Evolutionary conservation across 1,140 invertebrate species (phyloP), one percentile per base, ranked within the genome.

Genomic region (Trichonephila inaurata): DNA sequence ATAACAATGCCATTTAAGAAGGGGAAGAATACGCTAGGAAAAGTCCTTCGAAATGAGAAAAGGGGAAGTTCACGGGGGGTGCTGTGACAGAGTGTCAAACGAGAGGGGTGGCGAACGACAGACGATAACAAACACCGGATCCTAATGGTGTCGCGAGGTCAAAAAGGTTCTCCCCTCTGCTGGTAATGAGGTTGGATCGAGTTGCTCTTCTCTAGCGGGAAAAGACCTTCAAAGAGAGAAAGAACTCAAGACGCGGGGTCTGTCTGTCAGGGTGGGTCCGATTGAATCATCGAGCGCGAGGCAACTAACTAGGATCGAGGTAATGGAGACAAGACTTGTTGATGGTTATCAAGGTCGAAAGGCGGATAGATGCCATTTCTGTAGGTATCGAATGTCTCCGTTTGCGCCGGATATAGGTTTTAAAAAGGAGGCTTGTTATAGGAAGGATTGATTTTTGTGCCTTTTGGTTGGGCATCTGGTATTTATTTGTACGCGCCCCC

Each of bases 121-220:
- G 89, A 82, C 51, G 89, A 91, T 91, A 91, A 82, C 89, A 91
- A 91, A 91, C 89, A 91, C 89, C 77, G 87, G 40, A 40, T 91
- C 89, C 72, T 91, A 82, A 91, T 91, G 89, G 72, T 91, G 89
- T 91, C 72, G 72, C 66, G 58, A 82, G 89, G 89, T 91, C 89
- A 91, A 91, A 91, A 91, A 61, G 33, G 89, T 69, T 51, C 58
- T 58, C 58, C 89, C 44, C 51, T 51, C 72, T 81, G 7, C 77
- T 82, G 2, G 89, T 91, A 91, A 91, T 91, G 89, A 91, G 89
- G 89, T 82, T 58, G 62, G 89, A 90, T 90, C 89, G n/a, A 14
- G 89, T 90, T 90, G 51, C 88, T 62, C 21, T 24, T 66, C 21
- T n/a, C 64, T 51, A 51, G 51, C 51, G 51, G 33, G 51, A 51